Percentiles rank a stretch among this genome's conserved stretches.
phyloP scores from a whole-genome alignment of 2,113 vertebrate species.

The Equus quagga region DNA sequence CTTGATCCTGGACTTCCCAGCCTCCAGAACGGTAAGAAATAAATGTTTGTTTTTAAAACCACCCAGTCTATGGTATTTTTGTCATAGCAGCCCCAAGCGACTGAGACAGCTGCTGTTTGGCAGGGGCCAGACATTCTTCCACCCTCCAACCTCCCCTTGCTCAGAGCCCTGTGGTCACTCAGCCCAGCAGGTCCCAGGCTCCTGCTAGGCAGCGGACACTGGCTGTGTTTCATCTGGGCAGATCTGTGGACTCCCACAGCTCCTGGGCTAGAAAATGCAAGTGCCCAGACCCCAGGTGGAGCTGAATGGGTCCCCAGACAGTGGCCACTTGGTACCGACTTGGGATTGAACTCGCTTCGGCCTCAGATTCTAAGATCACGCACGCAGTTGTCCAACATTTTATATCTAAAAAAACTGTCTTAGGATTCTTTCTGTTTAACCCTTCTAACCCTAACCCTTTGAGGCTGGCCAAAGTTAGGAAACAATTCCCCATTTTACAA shows the following conservation, averaged over 20 bases:
- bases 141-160: not conserved
- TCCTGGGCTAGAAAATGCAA: not conserved
- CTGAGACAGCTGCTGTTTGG: not conserved
- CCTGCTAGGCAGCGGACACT: no score
- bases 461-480: not conserved
- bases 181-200: not conserved
- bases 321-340: not conserved
- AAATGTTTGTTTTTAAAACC: not conserved
- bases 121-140: not conserved
- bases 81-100: not conserved
- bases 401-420: not conserved
- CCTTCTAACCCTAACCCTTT: not conserved
- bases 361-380: not conserved
- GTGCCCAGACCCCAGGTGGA: not conserved
- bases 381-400: not conserved
- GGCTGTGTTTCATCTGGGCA: not conserved
- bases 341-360: not conserved
- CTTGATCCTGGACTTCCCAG: not conserved
- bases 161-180: not conserved
- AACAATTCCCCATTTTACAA: not conserved
- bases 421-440: not conserved
- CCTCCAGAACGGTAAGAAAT: not conserved
- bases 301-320: not conserved
- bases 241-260: not conserved
- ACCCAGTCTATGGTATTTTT: not conserved